Percentiles rank a stretch among this genome's conserved stretches.
phyloP scores from a whole-genome alignment of 2,797 vertebrate species.

The Ceryle rudis region DNA sequence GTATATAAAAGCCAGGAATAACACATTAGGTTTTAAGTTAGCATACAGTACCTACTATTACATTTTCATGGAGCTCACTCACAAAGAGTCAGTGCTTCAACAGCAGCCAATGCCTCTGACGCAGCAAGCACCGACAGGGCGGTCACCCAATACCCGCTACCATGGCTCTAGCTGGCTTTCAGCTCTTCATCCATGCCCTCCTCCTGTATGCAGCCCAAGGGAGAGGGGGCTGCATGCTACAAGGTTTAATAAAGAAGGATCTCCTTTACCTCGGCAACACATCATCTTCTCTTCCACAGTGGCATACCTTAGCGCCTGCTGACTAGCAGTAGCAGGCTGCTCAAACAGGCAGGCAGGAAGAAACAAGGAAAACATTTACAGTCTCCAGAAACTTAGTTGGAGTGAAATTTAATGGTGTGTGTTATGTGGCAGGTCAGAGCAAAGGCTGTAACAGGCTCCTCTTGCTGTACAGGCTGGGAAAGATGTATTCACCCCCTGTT shows the following conservation, averaged over 20 bases:
- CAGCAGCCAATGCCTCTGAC: not conserved
- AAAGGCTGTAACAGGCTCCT: not conserved
- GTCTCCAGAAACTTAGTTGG: not conserved
- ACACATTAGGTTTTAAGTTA: slow-evolving; percentile 28
- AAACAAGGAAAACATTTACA: not conserved
- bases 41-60: not conserved
- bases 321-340: not conserved
- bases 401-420: not conserved
- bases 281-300: rapidly evolving
- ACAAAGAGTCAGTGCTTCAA: not conserved
- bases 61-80: not conserved
- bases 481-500: rapidly evolving
- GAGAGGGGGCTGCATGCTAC: not conserved
- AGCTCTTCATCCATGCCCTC: not conserved
- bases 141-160: not conserved
- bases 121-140: not conserved
- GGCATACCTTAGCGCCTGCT: not conserved
- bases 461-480: not conserved
- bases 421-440: not conserved
- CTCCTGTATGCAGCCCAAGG: not conserved
- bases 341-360: not conserved
- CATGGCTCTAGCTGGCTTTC: not conserved
- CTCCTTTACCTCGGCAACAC: rapidly evolving
- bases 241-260: not conserved
- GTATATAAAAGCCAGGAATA: slow-evolving; percentile 70